phyloP scores from a whole-genome alignment of 2,888 invertebrate genomes.

The Hylaea fasciaria region DNA sequence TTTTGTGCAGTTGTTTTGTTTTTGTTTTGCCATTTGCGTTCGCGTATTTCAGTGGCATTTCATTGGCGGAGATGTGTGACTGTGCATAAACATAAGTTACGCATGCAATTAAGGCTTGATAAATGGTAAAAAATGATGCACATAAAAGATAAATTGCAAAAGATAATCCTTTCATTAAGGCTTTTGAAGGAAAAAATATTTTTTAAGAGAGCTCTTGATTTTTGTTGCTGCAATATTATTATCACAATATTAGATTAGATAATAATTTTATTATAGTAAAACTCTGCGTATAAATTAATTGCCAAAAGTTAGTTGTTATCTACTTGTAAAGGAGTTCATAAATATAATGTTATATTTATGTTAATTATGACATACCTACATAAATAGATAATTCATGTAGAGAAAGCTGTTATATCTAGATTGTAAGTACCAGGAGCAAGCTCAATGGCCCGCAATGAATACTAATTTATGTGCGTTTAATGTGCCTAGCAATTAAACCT shows the following conservation, averaged over 20 bases:
- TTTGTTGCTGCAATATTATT: too few species aligned
- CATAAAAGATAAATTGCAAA: too few species aligned
- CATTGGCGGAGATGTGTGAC: conserved; percentile 33
- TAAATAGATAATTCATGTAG: conserved; percentile 19
- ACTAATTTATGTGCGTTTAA: conserved; percentile 79
- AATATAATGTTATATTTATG: neutral
- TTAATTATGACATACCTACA: neutral
- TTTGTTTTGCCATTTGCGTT: conserved; percentile 48
- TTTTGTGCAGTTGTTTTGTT: conserved; percentile 44
- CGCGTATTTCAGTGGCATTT: conserved; percentile 39
- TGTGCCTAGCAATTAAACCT: conserved; percentile 81
- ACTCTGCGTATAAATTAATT: neutral
- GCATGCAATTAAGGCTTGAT: neutral
- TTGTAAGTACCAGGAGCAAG: conserved; percentile 46
- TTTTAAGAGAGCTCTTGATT: too few species aligned
- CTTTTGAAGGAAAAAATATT: too few species aligned
- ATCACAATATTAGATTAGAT: too few species aligned
- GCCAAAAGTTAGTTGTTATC: too few species aligned
- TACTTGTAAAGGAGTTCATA: too few species aligned
- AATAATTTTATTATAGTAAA: too few species aligned
- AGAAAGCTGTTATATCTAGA: conserved; percentile 40
- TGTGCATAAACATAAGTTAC: conserved; percentile 2
- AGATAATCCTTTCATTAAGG: too few species aligned
- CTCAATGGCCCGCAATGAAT: conserved; percentile 77
- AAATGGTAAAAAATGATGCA: too few species aligned